Conservation (phyloP, 2,888 invertebrate genomes). For the Ophraella communa region DNA sequence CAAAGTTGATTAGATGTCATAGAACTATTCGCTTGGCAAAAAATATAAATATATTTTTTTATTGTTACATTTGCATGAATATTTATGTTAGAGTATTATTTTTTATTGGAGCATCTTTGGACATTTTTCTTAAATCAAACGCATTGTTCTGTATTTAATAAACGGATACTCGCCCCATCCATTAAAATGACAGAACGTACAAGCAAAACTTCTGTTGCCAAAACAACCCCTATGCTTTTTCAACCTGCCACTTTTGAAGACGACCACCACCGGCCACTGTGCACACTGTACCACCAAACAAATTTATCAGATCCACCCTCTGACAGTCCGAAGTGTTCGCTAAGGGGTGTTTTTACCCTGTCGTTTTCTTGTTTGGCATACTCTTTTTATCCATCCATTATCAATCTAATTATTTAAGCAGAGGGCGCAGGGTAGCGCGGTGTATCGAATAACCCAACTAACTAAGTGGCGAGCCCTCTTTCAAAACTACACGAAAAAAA, state of each 20-base stretch:
- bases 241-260: slow-evolving; percentile 54
- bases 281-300: slow-evolving; percentile 52
- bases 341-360: slow-evolving; percentile 50
- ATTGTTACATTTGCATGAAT: no score
- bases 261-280: slow-evolving; percentile 53
- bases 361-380: slow-evolving; percentile 55
- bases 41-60: no score
- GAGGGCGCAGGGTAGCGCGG: slow-evolving; percentile 51
- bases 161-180: background rate
- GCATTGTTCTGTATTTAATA: slow-evolving; percentile 3
- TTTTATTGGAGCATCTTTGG: no score
- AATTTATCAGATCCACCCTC: slow-evolving; percentile 59
- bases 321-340: slow-evolving; percentile 57
- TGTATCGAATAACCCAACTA: slow-evolving; percentile 59
- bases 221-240: slow-evolving; percentile 40
- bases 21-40: no score
- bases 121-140: background rate
- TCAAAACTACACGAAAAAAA: slow-evolving; percentile 27
- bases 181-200: background rate
- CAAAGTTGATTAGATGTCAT: no score
- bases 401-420: slow-evolving; percentile 61
- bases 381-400: slow-evolving; percentile 60
- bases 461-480: slow-evolving; percentile 58
- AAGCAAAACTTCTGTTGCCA: slow-evolving; percentile 16
- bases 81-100: no score